Conservation (phyloP, 1,140 invertebrate genomes). For the Philaenus spumarius region DNA sequence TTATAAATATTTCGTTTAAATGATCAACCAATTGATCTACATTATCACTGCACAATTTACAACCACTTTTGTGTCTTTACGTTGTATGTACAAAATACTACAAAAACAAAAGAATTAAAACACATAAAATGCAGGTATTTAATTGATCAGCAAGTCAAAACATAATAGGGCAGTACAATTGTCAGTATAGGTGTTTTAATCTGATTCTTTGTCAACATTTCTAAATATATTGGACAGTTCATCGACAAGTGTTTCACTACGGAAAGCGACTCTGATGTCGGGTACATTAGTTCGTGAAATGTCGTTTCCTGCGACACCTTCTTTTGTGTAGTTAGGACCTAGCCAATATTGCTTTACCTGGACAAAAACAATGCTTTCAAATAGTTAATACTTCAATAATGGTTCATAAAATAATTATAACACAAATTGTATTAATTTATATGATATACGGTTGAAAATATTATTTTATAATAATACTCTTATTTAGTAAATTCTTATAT, state of each 20-base stretch:
- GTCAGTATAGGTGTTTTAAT: conserved; percentile 50
- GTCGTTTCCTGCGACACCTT: conserved; percentile 96
- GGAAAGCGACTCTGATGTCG: conserved; percentile 90
- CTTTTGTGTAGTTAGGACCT: conserved; percentile 90
- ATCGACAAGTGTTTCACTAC: conserved; percentile 84
- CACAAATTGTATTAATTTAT: not conserved
- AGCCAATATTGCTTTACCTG: conserved; percentile 98
- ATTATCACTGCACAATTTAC: too few relatives aligned
- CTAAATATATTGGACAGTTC: conserved; percentile 93
- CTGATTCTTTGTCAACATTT: conserved; percentile 45
- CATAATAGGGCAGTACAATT: conserved; percentile 43
- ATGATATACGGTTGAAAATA: not conserved
- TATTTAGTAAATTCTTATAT: too few relatives aligned
- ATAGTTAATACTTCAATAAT: not conserved
- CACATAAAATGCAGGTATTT: too few relatives aligned
- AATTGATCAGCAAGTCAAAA: too few relatives aligned
- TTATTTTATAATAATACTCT: not conserved
- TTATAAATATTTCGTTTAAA: too few relatives aligned
- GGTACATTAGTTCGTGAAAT: conserved; percentile 98
- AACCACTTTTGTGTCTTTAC: too few relatives aligned
- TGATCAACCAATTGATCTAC: too few relatives aligned
- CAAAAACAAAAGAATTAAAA: too few relatives aligned
- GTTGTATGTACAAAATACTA: too few relatives aligned
- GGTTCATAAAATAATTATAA: not conserved
- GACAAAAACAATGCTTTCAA: conserved; percentile 20